These are phyloP conservation scores for Polymixis flavicincta DNA, from an alignment of 2,888 invertebrate species.

Conservation along the genomic window DNA sequence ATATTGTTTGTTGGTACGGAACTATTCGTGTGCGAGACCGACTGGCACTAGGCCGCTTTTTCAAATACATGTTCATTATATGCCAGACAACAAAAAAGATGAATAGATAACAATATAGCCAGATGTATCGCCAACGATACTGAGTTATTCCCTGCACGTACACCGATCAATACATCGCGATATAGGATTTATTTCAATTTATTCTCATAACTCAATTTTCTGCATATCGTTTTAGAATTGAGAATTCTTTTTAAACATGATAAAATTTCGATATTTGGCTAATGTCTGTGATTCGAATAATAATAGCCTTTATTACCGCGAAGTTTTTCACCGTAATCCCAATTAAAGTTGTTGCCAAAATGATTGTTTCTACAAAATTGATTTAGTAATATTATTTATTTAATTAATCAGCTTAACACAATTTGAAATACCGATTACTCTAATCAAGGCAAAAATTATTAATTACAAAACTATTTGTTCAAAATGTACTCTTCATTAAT, in stretches of 20 bases:
- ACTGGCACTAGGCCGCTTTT: no score
- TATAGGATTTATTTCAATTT: conserved; percentile 16
- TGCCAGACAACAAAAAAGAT: no score
- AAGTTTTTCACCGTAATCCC: not conserved
- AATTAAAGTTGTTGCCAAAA: not conserved
- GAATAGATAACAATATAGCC: not conserved
- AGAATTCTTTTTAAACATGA: not conserved
- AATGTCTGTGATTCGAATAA: not conserved
- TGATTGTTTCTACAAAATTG: not conserved
- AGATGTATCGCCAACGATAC: not conserved
- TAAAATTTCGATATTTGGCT: not conserved
- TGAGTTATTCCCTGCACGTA: conserved; percentile 26
- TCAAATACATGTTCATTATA: conserved; percentile 4
- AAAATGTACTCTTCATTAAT: not conserved
- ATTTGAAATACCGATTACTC: conserved; percentile 16
- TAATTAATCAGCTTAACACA: not conserved
- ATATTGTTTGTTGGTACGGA: no score
- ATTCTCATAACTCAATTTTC: not conserved
- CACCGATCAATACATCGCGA: conserved; percentile 23
- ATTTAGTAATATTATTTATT: not conserved
- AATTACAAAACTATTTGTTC: conserved; percentile 2
- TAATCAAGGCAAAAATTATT: conserved; percentile 4
- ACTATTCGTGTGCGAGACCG: no score
- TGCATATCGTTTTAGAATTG: not conserved
- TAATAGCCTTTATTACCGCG: not conserved